Conservation (phyloP, 2,888 invertebrate genomes). For the Orgyia antiqua region DNA sequence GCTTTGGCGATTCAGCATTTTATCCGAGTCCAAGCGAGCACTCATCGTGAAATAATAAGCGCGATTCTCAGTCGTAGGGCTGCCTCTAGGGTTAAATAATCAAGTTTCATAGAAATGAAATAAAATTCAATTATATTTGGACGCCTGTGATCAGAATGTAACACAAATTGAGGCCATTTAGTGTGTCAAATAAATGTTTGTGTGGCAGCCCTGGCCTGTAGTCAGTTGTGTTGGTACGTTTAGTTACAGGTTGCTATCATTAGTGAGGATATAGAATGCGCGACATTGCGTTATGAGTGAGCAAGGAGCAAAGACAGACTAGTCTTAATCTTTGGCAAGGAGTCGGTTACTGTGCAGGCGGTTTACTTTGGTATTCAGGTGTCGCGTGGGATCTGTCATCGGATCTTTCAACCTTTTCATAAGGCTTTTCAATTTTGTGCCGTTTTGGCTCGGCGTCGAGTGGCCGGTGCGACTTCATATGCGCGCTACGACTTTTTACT, state of each 20-base stretch:
- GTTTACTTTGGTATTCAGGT: slow-evolving; percentile 62
- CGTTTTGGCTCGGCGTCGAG: slow-evolving; percentile 88
- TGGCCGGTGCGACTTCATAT: slow-evolving; percentile 99
- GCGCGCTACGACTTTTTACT: slow-evolving; percentile 99
- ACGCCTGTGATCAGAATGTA: no score
- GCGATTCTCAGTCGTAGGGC: no score
- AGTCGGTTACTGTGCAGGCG: slow-evolving; percentile 51
- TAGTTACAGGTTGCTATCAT: slow-evolving; percentile 20
- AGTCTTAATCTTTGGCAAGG: no score
- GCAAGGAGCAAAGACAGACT: no score
- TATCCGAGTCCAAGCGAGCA: slow-evolving; percentile 35
- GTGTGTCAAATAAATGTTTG: slow-evolving; percentile 26
- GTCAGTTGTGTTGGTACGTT: slow-evolving; percentile 2
- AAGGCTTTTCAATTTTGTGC: slow-evolving; percentile 80
- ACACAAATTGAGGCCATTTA: slow-evolving; percentile 12
- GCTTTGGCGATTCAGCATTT: slow-evolving; percentile 57
- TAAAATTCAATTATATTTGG: no score
- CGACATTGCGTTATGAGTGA: slow-evolving; percentile 40
- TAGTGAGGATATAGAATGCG: slow-evolving; percentile 22
- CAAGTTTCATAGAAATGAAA: no score
- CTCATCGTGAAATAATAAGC: no score
- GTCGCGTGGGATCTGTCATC: slow-evolving; percentile 66
- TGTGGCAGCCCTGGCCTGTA: slow-evolving; percentile 8
- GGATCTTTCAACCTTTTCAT: slow-evolving; percentile 75
- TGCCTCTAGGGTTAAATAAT: no score